These are phyloP conservation scores for Notarius lentiginosus DNA, from an alignment of 2,113 vertebrate species.

Conservation along the genomic window DNA sequence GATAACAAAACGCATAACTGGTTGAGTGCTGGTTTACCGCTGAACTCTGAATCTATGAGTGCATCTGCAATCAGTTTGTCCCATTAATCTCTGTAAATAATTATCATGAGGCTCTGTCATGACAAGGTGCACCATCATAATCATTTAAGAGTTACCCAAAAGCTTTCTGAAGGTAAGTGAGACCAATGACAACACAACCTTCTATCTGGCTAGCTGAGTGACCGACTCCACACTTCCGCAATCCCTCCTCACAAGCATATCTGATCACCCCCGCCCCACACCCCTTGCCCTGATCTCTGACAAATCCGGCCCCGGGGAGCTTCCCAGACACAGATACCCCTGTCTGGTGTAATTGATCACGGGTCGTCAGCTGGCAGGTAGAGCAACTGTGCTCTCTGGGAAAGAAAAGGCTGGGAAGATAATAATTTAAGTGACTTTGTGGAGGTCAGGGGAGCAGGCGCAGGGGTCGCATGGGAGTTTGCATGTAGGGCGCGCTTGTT, in stretches of 20 bases:
- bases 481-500: constrained; percentile 37
- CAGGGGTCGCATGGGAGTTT: constrained; percentile 58
- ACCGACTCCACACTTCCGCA: constrained; percentile 44
- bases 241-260: constrained; percentile 54
- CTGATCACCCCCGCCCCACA: constrained; percentile 63
- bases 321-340: constrained; percentile 69
- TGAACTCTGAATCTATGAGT: not conserved
- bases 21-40: too few relatives aligned
- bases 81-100: not conserved
- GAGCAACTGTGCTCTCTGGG: constrained; percentile 62
- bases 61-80: not conserved
- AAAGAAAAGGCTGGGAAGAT: constrained; percentile 64
- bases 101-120: not conserved
- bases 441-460: constrained; percentile 62
- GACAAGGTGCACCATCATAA: not conserved
- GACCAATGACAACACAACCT: constrained; percentile 71
- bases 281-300: constrained; percentile 51
- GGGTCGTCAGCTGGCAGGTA: constrained; percentile 73
- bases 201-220: constrained; percentile 64
- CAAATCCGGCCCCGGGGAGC: constrained; percentile 71
- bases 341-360: constrained; percentile 76
- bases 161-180: constrained; percentile 16
- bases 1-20: not conserved
- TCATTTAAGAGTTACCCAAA: not conserved
- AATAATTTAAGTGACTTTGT: constrained; percentile 74